Base-by-base conservation (phyloP, 2,113 vertebrate species). In the Silurus asotus region DNA sequence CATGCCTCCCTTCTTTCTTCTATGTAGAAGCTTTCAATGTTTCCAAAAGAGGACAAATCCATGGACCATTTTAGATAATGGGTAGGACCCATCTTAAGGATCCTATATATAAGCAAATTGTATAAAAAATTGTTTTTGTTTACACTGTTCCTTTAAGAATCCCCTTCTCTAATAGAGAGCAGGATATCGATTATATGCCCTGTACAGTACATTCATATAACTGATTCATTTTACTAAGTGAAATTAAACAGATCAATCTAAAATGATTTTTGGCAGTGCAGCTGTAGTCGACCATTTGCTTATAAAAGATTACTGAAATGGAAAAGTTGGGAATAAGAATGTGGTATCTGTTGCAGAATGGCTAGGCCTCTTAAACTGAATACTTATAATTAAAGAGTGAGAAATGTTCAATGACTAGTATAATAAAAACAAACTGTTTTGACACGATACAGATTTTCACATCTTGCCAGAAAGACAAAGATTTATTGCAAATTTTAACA, bases 191-290 rank as follows among this genome's bases (percentile, higher is more conserved):
- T 28, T 14, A 19, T 17, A 45, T 8, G 55, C 25, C 75, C 17
- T 79, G 77, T 55, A 55, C 3, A 23, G 81, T 56, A 70, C 49
- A 83, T 83, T 69, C 56, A 58, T 56, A 69, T 72, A 83, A 70
- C 19, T 58, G 74, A 83, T 83, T 56, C 45, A 28, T 67, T 55
- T 62, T 69, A 75, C 59, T 62, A 70, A 74, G 45, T 74, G 17
- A 74, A 79, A 74, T 69, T 75, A 65, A 53, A 72, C 48, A 25
- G 14, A 51, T 11, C 23, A 69, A 83, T 70, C 5, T 83, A n/a
- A 83, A 83, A 58, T 81, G 80, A 45, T 28, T 82, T 37, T 23
- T 82, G 64, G 81, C 81, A n/a, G 28, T 13, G 64, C 25, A 37
- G 17, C 14, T 67, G 48, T 11, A 15, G 45, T 69, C 17, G n/a